phyloP scores from a whole-genome alignment of 1,140 invertebrate species.

The Pseudobourletiella spinata region DNA sequence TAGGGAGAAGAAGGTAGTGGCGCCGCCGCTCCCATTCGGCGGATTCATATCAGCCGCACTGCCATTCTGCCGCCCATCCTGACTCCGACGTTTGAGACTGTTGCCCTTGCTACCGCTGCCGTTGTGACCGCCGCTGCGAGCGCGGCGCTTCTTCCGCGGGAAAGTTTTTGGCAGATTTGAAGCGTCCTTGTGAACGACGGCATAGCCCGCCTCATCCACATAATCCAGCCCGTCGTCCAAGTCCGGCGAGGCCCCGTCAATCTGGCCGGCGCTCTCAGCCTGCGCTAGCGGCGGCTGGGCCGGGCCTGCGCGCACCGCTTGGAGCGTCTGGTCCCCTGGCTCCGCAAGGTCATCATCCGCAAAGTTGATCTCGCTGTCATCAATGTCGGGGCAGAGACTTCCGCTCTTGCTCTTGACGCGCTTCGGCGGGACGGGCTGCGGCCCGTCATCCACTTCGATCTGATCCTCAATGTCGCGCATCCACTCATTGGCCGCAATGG shows the following conservation, averaged over 20 bases:
- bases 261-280: conserved; percentile 4
- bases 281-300: not conserved
- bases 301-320: not conserved
- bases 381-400: not conserved
- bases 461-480: conserved; percentile 31
- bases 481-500: conserved; percentile 39
- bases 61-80: not conserved
- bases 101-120: conserved; percentile 18
- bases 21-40: not conserved
- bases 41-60: not conserved
- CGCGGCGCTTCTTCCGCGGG: conserved; percentile 29
- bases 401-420: conserved; percentile 37
- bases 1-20: conserved; percentile 24
- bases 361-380: conserved; percentile 7
- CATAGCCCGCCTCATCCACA: conserved; percentile 30
- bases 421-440: conserved; percentile 41
- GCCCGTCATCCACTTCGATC: conserved; percentile 36
- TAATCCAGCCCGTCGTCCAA: conserved; percentile 23
- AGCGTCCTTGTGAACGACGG: conserved; percentile 26
- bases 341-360: conserved; percentile 6
- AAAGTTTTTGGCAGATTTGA: conserved; percentile 20
- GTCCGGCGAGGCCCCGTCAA: not conserved
- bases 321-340: not conserved
- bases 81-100: conserved; percentile 21
- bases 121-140: not conserved